A percentile compares a stretch with the other conserved stretches of the same genome.
phyloP scores from a whole-genome alignment of 2,113 vertebrate genomes.

The Melanocharis versteri region DNA sequence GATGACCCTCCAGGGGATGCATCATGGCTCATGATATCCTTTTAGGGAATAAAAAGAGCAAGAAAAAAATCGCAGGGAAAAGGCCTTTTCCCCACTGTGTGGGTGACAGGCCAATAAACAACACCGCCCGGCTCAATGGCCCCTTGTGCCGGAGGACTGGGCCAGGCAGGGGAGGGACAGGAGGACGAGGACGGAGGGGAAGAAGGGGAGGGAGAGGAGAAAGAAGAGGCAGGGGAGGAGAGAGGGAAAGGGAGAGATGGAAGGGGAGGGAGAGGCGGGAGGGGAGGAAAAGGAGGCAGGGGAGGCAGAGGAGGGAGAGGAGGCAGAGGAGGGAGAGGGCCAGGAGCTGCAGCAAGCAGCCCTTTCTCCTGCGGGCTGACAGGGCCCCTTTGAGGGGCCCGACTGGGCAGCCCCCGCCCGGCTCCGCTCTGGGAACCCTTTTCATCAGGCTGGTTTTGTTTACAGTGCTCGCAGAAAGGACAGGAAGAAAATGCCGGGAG shows the following conservation, averaged over 20 bases:
- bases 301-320: not conserved
- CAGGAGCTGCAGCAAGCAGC: not conserved
- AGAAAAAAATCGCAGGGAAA: not conserved
- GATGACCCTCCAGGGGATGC: not conserved
- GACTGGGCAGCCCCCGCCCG: not conserved
- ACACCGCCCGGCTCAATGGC: not conserved
- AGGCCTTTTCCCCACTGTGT: not conserved
- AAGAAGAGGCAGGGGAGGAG: not conserved
- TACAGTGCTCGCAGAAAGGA: not conserved
- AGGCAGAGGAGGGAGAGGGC: not conserved
- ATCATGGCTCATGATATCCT: not conserved
- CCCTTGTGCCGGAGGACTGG: not conserved
- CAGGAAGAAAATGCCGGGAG: not conserved
- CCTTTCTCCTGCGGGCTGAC: not conserved
- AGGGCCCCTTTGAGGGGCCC: not conserved
- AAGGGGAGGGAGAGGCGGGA: too few relatives aligned
- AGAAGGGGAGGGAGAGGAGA: not conserved
- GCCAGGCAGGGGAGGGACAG: not conserved
- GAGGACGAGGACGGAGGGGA: not conserved
- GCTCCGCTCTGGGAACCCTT: not conserved
- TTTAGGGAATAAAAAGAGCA: not conserved
- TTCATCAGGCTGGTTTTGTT: not conserved
- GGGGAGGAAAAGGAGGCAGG: not conserved
- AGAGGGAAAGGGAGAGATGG: too few relatives aligned
- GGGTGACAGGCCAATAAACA: not conserved